Conservation (phyloP, 1,140 invertebrate genomes). For the Drosophila tristis region DNA sequence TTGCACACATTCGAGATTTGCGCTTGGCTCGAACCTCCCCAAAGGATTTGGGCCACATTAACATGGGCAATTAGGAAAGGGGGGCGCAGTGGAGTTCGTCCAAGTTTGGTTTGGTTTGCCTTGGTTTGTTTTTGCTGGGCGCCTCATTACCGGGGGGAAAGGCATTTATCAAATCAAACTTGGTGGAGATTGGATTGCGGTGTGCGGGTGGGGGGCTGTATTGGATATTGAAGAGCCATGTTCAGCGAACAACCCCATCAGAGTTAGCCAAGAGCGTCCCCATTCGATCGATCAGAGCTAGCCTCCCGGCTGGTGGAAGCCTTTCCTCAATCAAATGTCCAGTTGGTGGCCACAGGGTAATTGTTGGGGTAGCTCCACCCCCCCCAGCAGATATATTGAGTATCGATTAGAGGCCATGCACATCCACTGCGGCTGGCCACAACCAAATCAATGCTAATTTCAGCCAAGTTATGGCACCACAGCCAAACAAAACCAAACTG, state of each 20-base stretch:
- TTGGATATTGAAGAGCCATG: not conserved
- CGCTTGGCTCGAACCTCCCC: constrained; percentile 38
- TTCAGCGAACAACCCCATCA: not conserved
- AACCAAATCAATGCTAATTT: constrained; percentile 50
- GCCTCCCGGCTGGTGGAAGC: too few species aligned
- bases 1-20: constrained; percentile 60
- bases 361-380: not conserved
- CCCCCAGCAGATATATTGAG: constrained; percentile 13
- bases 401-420: constrained; percentile 35
- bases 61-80: constrained; percentile 73
- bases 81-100: constrained; percentile 12
- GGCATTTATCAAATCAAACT: constrained; percentile 47
- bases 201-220: not conserved
- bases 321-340: too few species aligned
- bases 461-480: constrained; percentile 50
- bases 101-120: constrained; percentile 12
- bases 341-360: constrained; percentile 20
- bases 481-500: constrained; percentile 13
- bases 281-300: too few species aligned
- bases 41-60: constrained; percentile 64
- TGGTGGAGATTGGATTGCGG: constrained; percentile 22
- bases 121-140: constrained; percentile 27
- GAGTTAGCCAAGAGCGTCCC: too few species aligned
- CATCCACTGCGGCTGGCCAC: constrained; percentile 35
- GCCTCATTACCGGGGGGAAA: constrained; percentile 31